Percentiles rank a stretch among this genome's conserved stretches.
These are phyloP conservation scores for Mola mola DNA, from an alignment of 2,113 vertebrate genomes.

Conservation along the genomic window DNA sequence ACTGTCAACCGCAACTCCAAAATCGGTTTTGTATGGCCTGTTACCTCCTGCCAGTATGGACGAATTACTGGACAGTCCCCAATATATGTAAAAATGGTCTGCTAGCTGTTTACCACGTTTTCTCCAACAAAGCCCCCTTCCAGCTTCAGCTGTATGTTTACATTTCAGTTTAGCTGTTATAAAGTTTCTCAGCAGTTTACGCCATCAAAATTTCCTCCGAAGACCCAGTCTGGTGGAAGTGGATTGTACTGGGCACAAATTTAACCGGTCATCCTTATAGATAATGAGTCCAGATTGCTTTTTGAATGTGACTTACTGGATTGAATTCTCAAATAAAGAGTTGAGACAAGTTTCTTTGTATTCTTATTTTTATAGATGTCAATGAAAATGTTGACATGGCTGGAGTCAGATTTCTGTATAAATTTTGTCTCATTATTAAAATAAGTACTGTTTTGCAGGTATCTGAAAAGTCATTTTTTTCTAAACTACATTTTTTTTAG, in stretches of 20 bases:
- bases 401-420: background rate
- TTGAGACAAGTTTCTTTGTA: too few species aligned
- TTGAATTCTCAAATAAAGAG: too few species aligned
- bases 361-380: too few species aligned
- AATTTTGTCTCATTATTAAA: background rate
- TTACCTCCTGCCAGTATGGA: background rate
- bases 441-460: background rate
- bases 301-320: too few species aligned
- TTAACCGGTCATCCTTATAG: background rate
- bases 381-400: too few species aligned
- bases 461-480: background rate
- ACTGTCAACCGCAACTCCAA: background rate
- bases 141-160: background rate
- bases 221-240: background rate
- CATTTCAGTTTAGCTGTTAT: background rate
- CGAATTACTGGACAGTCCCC: background rate
- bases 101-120: background rate
- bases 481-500: background rate
- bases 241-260: background rate
- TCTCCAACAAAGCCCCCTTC: background rate
- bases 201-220: background rate
- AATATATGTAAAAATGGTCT: background rate
- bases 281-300: too few species aligned
- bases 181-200: background rate
- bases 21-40: background rate